Evolutionary conservation across 1,140 invertebrate genomes (phyloP).

Genomic region (Polypedilum pembai): DNA sequence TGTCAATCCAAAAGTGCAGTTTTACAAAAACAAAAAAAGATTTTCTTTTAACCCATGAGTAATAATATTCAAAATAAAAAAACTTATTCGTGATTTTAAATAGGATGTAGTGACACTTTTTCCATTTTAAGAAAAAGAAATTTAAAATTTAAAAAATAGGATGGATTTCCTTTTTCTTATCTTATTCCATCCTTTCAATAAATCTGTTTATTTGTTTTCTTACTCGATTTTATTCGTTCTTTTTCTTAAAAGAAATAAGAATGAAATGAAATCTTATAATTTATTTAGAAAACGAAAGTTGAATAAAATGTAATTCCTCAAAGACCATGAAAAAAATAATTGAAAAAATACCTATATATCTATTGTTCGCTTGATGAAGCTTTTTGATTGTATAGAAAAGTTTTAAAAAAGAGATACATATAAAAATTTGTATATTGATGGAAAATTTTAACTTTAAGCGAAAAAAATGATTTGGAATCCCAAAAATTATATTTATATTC

Average conservation of each 20-base stretch:
- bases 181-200: background rate
- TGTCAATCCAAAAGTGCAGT: too few relatives aligned
- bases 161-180: background rate
- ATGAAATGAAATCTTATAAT: background rate
- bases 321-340: background rate
- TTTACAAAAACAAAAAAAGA: too few relatives aligned
- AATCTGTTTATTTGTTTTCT: background rate
- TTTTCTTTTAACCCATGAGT: too few relatives aligned
- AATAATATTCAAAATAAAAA: background rate
- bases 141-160: background rate
- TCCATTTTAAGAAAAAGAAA: background rate
- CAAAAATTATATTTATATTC: slow-evolving; percentile 8
- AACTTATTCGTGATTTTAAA: background rate
- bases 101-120: slow-evolving; percentile 3
- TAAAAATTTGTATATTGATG: slow-evolving; percentile 1
- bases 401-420: too few relatives aligned
- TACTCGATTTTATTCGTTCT: too few relatives aligned
- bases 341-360: background rate
- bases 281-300: background rate
- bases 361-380: slow-evolving; percentile 10
- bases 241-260: background rate
- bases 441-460: slow-evolving; percentile 1
- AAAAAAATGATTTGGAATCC: slow-evolving; percentile 4
- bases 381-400: background rate
- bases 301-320: background rate